Percentiles rank a stretch among this genome's conserved stretches.
Conservation (phyloP, 2,888 invertebrate species). For the Drosophila cognata region DNA sequence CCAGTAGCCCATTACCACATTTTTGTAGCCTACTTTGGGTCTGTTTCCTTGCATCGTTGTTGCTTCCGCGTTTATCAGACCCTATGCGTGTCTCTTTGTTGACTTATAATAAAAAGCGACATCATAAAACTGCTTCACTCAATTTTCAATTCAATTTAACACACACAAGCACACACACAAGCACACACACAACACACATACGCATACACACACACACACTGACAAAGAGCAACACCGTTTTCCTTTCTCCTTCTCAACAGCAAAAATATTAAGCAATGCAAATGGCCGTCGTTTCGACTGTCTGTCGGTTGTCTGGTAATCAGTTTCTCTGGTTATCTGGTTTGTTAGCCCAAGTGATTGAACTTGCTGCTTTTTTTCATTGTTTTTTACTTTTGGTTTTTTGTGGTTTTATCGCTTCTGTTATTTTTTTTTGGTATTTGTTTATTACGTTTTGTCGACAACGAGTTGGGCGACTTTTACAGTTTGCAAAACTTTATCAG, state of each 20-base stretch:
- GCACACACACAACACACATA: no score
- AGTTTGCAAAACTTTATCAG: neutral
- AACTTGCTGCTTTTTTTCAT: conserved; percentile 1
- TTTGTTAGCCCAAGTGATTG: conserved; percentile 40
- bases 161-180: conserved; percentile 1
- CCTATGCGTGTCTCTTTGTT: conserved; percentile 40
- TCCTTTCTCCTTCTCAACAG: neutral
- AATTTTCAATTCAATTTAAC: conserved; percentile 63
- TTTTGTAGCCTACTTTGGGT: conserved; percentile 31
- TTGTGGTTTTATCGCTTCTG: neutral
- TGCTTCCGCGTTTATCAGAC: conserved; percentile 24
- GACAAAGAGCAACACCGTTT: neutral
- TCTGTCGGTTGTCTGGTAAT: conserved; percentile 19
- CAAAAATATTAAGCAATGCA: conserved; percentile 36
- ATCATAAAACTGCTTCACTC: conserved; percentile 61
- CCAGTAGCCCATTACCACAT: conserved; percentile 1
- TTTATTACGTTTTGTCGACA: conserved; percentile 20
- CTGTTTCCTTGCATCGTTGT: conserved; percentile 7
- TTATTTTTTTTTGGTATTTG: conserved; percentile 7
- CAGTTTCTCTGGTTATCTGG: conserved; percentile 11
- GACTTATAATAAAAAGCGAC: conserved; percentile 55
- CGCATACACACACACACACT: conserved; percentile 5
- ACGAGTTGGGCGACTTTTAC: conserved; percentile 30
- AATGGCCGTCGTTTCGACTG: conserved; percentile 36
- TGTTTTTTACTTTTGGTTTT: neutral